Percentiles rank a stretch among this genome's conserved stretches.
Evolutionary conservation across 1,140 invertebrate genomes (phyloP).

Genomic region (Pentalonia nigronervosa): DNA sequence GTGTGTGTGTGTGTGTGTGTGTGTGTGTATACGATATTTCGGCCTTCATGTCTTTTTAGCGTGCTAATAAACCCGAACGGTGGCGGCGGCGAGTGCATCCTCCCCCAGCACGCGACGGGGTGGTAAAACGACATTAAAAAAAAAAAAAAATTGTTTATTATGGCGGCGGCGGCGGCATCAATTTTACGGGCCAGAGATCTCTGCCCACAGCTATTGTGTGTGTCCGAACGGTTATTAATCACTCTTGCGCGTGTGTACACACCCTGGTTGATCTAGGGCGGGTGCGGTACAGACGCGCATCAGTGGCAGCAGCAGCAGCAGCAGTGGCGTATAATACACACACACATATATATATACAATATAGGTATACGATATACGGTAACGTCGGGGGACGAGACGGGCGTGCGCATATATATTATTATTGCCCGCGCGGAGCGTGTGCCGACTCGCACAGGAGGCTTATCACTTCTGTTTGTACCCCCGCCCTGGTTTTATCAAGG

Average conservation of each 20-base stretch:
- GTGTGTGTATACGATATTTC: not conserved
- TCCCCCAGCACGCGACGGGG: not conserved
- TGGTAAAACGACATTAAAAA: not conserved
- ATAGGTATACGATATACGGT: not conserved
- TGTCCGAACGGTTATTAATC: constrained; percentile 29
- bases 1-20: too few relatives aligned
- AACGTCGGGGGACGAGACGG: not conserved
- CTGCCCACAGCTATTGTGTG: constrained; percentile 30
- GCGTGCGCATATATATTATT: not conserved
- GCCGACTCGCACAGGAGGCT: constrained; percentile 12
- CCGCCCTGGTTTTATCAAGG: constrained; percentile 31
- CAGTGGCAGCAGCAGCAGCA: not conserved
- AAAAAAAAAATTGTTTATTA: constrained; percentile 33
- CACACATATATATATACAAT: too few relatives aligned
- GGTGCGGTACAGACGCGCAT: not conserved
- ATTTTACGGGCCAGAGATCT: constrained; percentile 33
- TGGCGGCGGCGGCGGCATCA: constrained; percentile 17
- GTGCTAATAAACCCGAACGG: constrained; percentile 23
- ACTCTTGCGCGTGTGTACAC: not conserved
- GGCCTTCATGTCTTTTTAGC: constrained; percentile 22
- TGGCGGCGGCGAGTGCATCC: too few relatives aligned
- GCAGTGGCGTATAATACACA: not conserved
- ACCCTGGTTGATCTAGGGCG: not conserved
- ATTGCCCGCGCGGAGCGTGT: constrained; percentile 9
- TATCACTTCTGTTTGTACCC: not conserved